A percentile compares a stretch with the other conserved stretches of the same genome.
phyloP scores from a whole-genome alignment of 2,113 vertebrate genomes.

The Aptenodytes forsteri region DNA sequence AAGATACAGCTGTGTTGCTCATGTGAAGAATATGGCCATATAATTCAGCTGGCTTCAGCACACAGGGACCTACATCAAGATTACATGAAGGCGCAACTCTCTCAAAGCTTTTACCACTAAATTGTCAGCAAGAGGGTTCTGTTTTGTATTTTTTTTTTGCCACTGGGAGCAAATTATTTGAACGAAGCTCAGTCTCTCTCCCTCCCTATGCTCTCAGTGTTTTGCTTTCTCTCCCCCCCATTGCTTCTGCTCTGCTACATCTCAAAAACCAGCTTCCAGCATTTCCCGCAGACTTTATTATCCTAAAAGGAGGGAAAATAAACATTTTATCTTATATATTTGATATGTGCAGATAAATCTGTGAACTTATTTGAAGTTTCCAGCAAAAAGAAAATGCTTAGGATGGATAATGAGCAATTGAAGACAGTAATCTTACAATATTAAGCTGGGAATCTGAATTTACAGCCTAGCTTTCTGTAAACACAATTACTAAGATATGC shows the following conservation, averaged over 20 bases:
- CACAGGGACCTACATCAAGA: neutral
- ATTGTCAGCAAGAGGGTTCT: neutral
- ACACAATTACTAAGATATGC: slow-evolving; percentile 11
- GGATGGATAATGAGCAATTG: neutral
- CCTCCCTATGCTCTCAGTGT: neutral
- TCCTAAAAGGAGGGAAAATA: slow-evolving; percentile 5
- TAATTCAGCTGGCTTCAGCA: slow-evolving; percentile 28
- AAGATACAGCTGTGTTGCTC: neutral
- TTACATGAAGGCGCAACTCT: neutral
- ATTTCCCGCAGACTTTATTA: slow-evolving; percentile 22
- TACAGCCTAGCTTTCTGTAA: slow-evolving; percentile 7
- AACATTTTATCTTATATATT: neutral
- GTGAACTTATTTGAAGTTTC: slow-evolving; percentile 1
- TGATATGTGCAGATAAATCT: neutral
- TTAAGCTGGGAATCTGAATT: slow-evolving; percentile 12
- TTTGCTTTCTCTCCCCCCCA: neutral
- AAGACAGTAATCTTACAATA: slow-evolving; percentile 15
- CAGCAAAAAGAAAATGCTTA: slow-evolving; percentile 14
- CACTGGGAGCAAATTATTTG: slow-evolving; percentile 50
- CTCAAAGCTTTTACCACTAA: slow-evolving; percentile 38
- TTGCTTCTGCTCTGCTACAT: neutral
- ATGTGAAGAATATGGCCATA: neutral
- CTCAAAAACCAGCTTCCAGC: neutral
- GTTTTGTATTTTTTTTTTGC: neutral
- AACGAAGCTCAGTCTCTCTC: neutral